Percentiles rank a stretch among this genome's conserved stretches.
phyloP scores from a whole-genome alignment of 1,140 invertebrate genomes.

The Drosophila bocki region DNA sequence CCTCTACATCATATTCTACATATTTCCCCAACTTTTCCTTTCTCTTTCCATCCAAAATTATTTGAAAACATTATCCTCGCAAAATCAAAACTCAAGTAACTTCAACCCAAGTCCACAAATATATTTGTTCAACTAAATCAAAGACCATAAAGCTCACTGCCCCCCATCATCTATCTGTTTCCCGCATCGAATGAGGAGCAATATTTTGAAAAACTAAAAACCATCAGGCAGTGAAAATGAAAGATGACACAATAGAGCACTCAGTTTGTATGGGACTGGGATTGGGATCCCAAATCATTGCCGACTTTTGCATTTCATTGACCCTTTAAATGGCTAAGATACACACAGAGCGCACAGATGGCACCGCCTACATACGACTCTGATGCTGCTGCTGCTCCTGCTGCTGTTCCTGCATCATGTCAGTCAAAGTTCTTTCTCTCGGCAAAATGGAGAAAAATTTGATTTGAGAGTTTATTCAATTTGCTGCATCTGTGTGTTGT shows the following conservation, averaged over 20 bases:
- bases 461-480: slow-evolving; percentile 82
- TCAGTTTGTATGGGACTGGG: background rate
- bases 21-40: background rate
- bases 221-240: slow-evolving; percentile 32
- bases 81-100: background rate
- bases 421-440: slow-evolving; percentile 53
- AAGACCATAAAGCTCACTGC: slow-evolving; percentile 18
- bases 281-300: slow-evolving; percentile 23
- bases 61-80: background rate
- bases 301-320: slow-evolving; percentile 76
- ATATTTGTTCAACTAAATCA: slow-evolving; percentile 43
- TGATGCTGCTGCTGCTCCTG: background rate
- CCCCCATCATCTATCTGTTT: slow-evolving; percentile 12
- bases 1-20: too few species aligned
- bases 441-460: slow-evolving; percentile 79
- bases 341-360: slow-evolving; percentile 43
- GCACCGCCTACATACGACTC: slow-evolving; percentile 15
- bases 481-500: slow-evolving; percentile 61
- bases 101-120: slow-evolving; percentile 31
- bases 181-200: background rate
- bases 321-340: slow-evolving; percentile 77
- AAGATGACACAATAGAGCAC: slow-evolving; percentile 59
- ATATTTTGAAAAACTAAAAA: slow-evolving; percentile 38
- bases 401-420: slow-evolving; percentile 41
- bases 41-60: background rate